Conservation (phyloP, 2,888 invertebrate genomes). For the Trachelus stipa region DNA sequence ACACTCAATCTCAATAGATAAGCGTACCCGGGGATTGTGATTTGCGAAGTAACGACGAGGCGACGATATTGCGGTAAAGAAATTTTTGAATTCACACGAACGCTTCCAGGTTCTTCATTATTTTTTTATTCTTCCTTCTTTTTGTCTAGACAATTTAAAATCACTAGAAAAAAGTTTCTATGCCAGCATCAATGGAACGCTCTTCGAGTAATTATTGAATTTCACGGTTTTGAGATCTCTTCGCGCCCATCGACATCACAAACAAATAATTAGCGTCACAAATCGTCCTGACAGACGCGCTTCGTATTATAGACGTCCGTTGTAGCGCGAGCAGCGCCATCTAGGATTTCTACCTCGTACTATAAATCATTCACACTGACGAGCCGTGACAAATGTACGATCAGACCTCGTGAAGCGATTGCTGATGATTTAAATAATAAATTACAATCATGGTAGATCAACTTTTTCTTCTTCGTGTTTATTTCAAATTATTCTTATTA, state of each 20-base stretch:
- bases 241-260: conserved; percentile 5
- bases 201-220: background rate
- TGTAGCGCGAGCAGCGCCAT: background rate
- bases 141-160: background rate
- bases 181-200: background rate
- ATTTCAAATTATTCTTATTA: background rate
- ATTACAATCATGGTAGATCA: background rate
- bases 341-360: background rate
- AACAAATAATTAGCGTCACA: conserved; percentile 3
- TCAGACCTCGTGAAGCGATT: background rate
- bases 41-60: background rate
- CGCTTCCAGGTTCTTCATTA: background rate
- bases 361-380: conserved; percentile 1
- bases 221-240: background rate
- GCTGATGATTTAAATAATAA: conserved; percentile 8
- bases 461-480: background rate
- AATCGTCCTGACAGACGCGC: conserved; percentile 12
- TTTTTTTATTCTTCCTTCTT: background rate
- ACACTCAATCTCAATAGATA: background rate
- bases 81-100: background rate
- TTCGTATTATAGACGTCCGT: background rate
- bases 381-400: conserved; percentile 5
- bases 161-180: background rate
- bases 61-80: background rate
- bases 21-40: background rate